Conservation (phyloP, 2,113 vertebrate genomes). For the Nesoenas mayeri region DNA sequence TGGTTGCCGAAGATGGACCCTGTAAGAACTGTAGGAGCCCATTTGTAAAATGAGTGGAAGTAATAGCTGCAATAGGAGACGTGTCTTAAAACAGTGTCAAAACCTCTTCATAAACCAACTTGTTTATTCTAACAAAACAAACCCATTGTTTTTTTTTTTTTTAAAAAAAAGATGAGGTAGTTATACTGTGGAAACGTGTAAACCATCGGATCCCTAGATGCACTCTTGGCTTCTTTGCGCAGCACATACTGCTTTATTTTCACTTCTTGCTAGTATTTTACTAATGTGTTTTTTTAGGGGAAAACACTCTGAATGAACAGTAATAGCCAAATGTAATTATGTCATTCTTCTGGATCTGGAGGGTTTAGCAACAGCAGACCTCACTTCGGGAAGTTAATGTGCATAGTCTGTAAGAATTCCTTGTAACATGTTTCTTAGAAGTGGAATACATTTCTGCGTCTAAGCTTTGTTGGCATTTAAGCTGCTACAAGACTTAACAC, state of each 20-base stretch:
- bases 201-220: neutral
- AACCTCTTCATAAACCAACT: neutral
- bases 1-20: neutral
- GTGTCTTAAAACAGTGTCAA: neutral
- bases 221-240: neutral
- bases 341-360: neutral
- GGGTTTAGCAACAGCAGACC: neutral
- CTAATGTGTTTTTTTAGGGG: neutral
- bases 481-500: neutral
- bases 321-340: neutral
- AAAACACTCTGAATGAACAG: neutral
- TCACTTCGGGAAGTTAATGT: neutral
- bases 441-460: neutral
- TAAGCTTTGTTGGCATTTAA: neutral
- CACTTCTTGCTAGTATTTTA: neutral
- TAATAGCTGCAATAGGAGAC: neutral
- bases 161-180: neutral
- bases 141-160: too few species aligned
- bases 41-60: neutral
- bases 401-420: neutral
- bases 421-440: neutral
- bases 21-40: neutral
- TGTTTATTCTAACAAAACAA: neutral
- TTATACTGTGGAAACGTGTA: neutral
- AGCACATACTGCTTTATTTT: neutral